A percentile compares a stretch with the other conserved stretches of the same genome.
Evolutionary conservation across 2,888 invertebrate species (phyloP).

Genomic region (Eristalinus aeneus): DNA sequence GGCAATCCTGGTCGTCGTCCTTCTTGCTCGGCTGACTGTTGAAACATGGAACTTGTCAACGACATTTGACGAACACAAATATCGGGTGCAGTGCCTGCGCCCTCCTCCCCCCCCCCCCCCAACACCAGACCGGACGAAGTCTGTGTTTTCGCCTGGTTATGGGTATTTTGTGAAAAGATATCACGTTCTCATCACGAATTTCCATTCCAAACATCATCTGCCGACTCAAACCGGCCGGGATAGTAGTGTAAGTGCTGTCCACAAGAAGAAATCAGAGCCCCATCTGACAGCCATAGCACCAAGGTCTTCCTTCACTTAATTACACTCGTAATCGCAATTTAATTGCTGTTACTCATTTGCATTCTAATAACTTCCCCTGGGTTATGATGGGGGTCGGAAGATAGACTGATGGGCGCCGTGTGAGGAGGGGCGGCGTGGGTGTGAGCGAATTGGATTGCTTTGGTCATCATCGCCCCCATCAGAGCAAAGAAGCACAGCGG

Average conservation of each 20-base stretch:
- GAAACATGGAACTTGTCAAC: conserved; percentile 23
- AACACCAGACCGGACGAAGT: neutral
- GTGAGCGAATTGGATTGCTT: neutral
- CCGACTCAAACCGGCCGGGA: neutral
- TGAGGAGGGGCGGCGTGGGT: neutral
- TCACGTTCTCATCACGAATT: neutral
- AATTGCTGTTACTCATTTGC: conserved; percentile 67
- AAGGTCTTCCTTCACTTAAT: conserved; percentile 48
- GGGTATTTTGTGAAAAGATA: neutral
- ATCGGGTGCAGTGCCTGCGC: neutral
- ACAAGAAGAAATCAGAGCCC: conserved; percentile 40
- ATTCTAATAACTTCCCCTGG: conserved; percentile 60
- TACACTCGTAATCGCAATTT: conserved; percentile 68
- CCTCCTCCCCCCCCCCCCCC: neutral
- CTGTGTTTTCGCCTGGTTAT: neutral
- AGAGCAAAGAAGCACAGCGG: neutral
- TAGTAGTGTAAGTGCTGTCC: neutral
- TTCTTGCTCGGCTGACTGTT: neutral
- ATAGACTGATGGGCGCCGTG: neutral
- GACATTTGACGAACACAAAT: conserved; percentile 1
- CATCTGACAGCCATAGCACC: conserved; percentile 40
- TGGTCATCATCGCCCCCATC: conserved; percentile 2
- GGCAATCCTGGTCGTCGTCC: conserved; percentile 24
- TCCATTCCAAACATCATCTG: neutral
- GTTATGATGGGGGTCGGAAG: conserved; percentile 19